Evolutionary conservation across 1,140 invertebrate species (phyloP), one percentile per base, ranked within the genome.

Genomic region (Seison nebaliae): DNA sequence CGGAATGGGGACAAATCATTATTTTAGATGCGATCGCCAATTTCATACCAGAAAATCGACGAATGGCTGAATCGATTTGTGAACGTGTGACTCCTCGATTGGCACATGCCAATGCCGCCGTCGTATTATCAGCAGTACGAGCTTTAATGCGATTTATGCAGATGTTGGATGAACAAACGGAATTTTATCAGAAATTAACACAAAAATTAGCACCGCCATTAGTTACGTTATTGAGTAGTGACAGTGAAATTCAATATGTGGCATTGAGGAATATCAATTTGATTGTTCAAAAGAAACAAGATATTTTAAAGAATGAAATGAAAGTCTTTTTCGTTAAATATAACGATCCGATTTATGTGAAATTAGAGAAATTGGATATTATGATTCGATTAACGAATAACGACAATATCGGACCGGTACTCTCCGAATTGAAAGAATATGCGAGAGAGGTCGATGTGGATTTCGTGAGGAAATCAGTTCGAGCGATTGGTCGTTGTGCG

Each of bases 271-370:
- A 98, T 55, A 98, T 98, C 47, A 98, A 96, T 61, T 65, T 98
- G 2, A 94, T 98, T 47, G 88, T 98, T 14, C 91, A 98, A 58
- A 98, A 98, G 56, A 66, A 88, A 36, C 80, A 84, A 0, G 88
- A 96, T 44, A 93, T 98, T 45, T 58, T 98, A n/a, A 96, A 96
- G 54, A 84, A 96, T 50, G 91, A 98, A 61, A 96, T 98, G 86
- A 98, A 96, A 66, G 88, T 83, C 19, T 98, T 98, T 63, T 98
- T 98, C 56, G 91, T 98, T 11, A 98, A 98, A 51, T 98, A 98
- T 61, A 98, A 98, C 55, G 91, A 98, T 65, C 91, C 91, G 6
- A 98, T 98, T 54, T 98, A 98, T 59, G 88, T 98, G 3, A 98
- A 98, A 59, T 65, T 98, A 34, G 91, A 98, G 58, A 98, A 98